Conservation (phyloP, 2,888 invertebrate species). For the Aelia acuminata region DNA sequence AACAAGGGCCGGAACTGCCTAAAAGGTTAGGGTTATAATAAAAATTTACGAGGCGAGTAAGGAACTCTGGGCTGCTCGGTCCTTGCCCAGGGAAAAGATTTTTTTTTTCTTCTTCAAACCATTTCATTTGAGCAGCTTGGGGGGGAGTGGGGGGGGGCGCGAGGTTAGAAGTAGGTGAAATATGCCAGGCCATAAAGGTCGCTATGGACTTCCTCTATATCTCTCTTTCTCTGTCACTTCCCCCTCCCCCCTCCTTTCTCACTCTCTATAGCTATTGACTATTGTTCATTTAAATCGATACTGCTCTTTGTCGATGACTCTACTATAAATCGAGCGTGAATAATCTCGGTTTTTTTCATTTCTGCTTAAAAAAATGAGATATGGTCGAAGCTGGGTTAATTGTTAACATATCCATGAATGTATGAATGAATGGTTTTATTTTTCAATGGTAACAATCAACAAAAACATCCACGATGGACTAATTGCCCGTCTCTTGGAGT, state of each 20-base stretch:
- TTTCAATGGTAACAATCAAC: too few relatives aligned
- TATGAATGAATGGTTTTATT: too few relatives aligned
- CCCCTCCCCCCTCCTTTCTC: too few relatives aligned
- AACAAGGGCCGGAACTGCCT: not conserved
- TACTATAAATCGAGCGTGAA: not conserved
- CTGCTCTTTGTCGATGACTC: not conserved
- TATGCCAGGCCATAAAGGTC: not conserved
- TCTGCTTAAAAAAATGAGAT: too few relatives aligned
- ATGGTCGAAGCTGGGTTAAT: too few relatives aligned
- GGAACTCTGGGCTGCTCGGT: not conserved
- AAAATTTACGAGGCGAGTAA: not conserved
- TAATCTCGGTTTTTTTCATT: not conserved
- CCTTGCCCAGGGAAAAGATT: not conserved
- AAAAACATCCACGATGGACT: too few relatives aligned
- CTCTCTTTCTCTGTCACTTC: constrained; percentile 2
- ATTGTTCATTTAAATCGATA: not conserved
- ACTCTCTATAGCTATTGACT: constrained; percentile 1
- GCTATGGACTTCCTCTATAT: constrained; percentile 14
- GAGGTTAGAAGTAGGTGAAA: not conserved
- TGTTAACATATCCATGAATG: too few relatives aligned
- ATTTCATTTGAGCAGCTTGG: constrained; percentile 5
- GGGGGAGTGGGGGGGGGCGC: too few relatives aligned
- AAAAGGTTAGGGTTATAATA: constrained; percentile 35
- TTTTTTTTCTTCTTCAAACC: constrained; percentile 31
- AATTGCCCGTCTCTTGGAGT: too few relatives aligned